Base-by-base conservation (phyloP, 92 coral and sea anemone species). In the Phenganax subtilis region DNA sequence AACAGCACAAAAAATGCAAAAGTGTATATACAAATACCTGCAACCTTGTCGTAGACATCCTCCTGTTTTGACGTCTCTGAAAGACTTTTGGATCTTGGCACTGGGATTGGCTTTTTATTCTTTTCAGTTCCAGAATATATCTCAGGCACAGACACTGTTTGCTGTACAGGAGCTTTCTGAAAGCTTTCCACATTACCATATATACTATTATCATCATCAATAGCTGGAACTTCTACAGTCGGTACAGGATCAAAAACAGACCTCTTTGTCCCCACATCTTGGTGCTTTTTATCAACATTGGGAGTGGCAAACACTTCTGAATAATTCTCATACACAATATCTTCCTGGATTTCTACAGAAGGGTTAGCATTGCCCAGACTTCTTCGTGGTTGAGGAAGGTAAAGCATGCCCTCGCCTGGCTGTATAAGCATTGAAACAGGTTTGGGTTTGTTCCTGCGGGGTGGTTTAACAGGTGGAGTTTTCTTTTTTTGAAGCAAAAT, bases 391-490 rank as follows among this genome's bases (percentile, higher is more conserved):
- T 66, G 74, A 9, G 77, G 70, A 80, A 80, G 54, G 54, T 54
- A 82, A 27, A 53, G 70, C 3, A 80, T 51, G 44, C 56, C 9
- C 9, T 11, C 15, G n/a, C 27, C 20, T 12, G 76, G 74, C 51
- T 65, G 69, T 5, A 80, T 47, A 11, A 37, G 57, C 75, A 67
- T 54, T 6, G 89, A 79, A n/a, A 75, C 10, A 20, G 67, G 55
- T 55, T 30, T 76, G 47, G 47, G 47, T 10, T 76, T 82, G 56
- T 25, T 62, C 47, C 55, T 55, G 12, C 89, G 70, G 44, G 89
- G 89, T 14, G 89, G 89, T 69, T 86, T 86, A 29, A 25, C 66
- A 28, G 89, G 89, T 37, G 80, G 74, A 16, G 52, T 51, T 62
- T 37, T 82, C 62, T 56, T 80, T 60, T 75, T 74, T 8, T 54